Percentiles rank a stretch among this genome's conserved stretches.
Evolutionary conservation across 2,113 vertebrate genomes (phyloP).

Genomic region (Paracanthobrama guichenoti): DNA sequence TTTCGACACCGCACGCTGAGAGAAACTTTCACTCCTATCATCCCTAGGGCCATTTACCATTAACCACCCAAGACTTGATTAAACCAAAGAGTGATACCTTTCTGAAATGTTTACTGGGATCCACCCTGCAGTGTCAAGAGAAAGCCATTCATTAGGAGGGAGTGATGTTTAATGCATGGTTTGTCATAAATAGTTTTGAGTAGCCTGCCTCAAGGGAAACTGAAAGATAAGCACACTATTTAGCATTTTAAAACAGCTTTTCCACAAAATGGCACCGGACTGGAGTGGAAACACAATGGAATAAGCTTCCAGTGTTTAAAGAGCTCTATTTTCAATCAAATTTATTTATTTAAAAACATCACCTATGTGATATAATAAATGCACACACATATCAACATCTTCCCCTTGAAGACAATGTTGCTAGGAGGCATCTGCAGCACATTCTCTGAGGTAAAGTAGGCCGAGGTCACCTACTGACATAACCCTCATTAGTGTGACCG

Average conservation of each 20-base stretch:
- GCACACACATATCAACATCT: neutral
- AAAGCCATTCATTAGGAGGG: neutral
- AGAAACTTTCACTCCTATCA: constrained; percentile 20
- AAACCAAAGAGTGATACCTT: constrained; percentile 37
- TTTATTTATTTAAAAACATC: neutral
- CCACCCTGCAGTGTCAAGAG: constrained; percentile 31
- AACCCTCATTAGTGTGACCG: constrained; percentile 51
- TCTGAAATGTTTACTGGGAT: constrained; percentile 30
- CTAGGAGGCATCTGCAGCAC: constrained; percentile 2
- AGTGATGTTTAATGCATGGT: constrained; percentile 32
- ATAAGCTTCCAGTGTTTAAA: neutral
- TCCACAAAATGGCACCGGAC: neutral
- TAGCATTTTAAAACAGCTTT: constrained; percentile 11
- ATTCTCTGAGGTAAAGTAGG: constrained; percentile 33
- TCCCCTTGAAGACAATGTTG: neutral
- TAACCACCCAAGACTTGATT: constrained; percentile 34
- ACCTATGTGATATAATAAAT: neutral
- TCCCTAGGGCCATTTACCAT: constrained; percentile 4
- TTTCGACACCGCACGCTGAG: constrained; percentile 41
- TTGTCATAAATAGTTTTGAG: constrained; percentile 23
- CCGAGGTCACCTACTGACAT: constrained; percentile 45
- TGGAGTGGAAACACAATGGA: neutral
- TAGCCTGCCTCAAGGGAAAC: constrained; percentile 5
- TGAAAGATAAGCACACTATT: constrained; percentile 17
- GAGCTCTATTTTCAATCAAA: neutral